Evolutionary conservation across 2,888 invertebrate species (phyloP).

Genomic region (Eristalis arbustorum): DNA sequence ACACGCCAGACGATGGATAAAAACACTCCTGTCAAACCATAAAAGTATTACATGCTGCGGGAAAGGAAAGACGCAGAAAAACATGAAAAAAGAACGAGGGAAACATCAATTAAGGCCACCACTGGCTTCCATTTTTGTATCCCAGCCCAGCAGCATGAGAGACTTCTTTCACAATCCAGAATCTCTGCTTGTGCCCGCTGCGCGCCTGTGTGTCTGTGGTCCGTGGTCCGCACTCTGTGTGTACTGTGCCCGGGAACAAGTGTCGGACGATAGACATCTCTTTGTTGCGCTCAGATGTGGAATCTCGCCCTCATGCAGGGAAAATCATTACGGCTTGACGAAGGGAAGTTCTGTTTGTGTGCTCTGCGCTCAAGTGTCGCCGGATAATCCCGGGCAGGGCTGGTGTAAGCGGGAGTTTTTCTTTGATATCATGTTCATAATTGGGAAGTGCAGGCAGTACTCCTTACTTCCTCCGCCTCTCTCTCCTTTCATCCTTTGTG

Average conservation of each 20-base stretch:
- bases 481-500: neutral
- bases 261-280: neutral
- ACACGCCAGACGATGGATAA: constrained; percentile 16
- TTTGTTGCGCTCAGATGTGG: neutral
- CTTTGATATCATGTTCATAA: constrained; percentile 14
- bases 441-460: neutral
- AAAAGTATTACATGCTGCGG: constrained; percentile 10
- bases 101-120: constrained; percentile 29
- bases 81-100: neutral
- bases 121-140: constrained; percentile 13
- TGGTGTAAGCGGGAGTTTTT: neutral
- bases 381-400: neutral
- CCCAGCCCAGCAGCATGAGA: neutral
- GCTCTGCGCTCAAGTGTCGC: neutral
- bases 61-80: neutral
- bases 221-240: too few species aligned
- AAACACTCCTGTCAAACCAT: constrained; percentile 41
- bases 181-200: neutral
- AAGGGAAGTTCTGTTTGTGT: constrained; percentile 23
- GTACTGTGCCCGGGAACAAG: neutral
- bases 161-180: neutral
- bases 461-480: too few species aligned
- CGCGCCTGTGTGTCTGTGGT: neutral
- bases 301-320: neutral
- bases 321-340: neutral